A percentile compares a stretch with the other conserved stretches of the same genome.
Conservation (phyloP, 2,888 invertebrate genomes). For the Xanthia togata region DNA sequence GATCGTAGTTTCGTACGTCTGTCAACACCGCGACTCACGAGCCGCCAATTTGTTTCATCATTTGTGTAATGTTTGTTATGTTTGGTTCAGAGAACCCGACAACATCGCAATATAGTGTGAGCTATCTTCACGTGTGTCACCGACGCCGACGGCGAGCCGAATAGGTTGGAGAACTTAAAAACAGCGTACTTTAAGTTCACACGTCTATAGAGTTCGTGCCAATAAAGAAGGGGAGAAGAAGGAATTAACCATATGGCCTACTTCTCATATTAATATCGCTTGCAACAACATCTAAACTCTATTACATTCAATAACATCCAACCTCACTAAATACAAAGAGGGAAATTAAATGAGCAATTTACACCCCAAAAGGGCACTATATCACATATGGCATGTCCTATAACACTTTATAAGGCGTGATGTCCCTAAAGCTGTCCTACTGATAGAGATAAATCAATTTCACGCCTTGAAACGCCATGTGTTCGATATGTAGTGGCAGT, state of each 20-base stretch:
- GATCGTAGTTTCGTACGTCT: no score
- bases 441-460: constrained; percentile 76
- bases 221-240: background rate
- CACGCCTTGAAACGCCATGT: constrained; percentile 69
- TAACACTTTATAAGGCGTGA: constrained; percentile 62
- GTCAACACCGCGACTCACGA: no score
- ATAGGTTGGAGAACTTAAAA: no score
- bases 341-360: constrained; percentile 52
- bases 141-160: no score
- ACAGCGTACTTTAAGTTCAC: no score
- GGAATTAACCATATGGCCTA: background rate
- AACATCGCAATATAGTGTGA: no score
- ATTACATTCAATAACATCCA: constrained; percentile 19
- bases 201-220: no score
- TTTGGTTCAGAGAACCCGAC: no score
- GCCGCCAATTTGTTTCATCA: no score
- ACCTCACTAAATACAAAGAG: constrained; percentile 25
- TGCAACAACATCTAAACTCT: background rate
- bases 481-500: constrained; percentile 41
- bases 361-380: constrained; percentile 33
- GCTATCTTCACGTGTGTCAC: no score
- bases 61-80: no score
- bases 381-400: constrained; percentile 55
- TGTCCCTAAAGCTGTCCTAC: constrained; percentile 73
- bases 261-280: background rate